Evolutionary conservation across 2,113 vertebrate species (phyloP).

Genomic region (Mugil cephalus): DNA sequence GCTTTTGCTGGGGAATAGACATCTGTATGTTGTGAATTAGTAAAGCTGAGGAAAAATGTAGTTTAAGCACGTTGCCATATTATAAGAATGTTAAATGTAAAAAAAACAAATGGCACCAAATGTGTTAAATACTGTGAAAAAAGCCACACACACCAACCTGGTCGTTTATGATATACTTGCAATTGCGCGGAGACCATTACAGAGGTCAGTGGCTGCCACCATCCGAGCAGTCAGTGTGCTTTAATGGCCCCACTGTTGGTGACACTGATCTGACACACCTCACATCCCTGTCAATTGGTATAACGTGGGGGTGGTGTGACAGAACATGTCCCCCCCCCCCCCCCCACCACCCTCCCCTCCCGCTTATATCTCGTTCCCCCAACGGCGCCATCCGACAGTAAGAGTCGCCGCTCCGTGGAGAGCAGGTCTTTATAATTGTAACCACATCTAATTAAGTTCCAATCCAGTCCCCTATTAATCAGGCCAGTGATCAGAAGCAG

Average conservation of each 20-base stretch:
- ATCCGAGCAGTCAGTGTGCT: conserved; percentile 29
- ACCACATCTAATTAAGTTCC: conserved; percentile 81
- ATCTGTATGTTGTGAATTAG: not conserved
- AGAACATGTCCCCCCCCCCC: conserved; percentile 48
- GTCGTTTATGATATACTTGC: conserved; percentile 16
- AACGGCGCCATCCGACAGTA: conserved; percentile 17
- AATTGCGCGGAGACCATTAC: conserved; percentile 9
- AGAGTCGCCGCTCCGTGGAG: conserved; percentile 40
- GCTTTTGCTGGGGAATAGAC: not conserved
- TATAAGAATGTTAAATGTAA: not conserved
- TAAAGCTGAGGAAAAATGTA: not conserved
- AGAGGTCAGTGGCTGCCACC: conserved; percentile 41
- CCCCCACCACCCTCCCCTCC: conserved; percentile 1
- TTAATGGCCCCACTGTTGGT: conserved; percentile 52
- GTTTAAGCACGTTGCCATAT: not conserved
- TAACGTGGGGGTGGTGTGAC: conserved; percentile 51
- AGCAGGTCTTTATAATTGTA: conserved; percentile 71
- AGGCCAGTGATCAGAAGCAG: conserved; percentile 74
- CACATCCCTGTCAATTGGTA: conserved; percentile 53
- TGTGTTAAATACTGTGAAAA: too few relatives aligned
- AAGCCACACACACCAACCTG: not conserved
- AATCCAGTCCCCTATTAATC: conserved; percentile 74
- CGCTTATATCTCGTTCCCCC: conserved; percentile 60
- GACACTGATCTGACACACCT: conserved; percentile 61
- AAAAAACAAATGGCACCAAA: not conserved